Percentiles rank a stretch among this genome's conserved stretches.
These are phyloP conservation scores for Nycticorax nycticorax DNA, from an alignment of 2,113 vertebrate species.

Conservation along the genomic window DNA sequence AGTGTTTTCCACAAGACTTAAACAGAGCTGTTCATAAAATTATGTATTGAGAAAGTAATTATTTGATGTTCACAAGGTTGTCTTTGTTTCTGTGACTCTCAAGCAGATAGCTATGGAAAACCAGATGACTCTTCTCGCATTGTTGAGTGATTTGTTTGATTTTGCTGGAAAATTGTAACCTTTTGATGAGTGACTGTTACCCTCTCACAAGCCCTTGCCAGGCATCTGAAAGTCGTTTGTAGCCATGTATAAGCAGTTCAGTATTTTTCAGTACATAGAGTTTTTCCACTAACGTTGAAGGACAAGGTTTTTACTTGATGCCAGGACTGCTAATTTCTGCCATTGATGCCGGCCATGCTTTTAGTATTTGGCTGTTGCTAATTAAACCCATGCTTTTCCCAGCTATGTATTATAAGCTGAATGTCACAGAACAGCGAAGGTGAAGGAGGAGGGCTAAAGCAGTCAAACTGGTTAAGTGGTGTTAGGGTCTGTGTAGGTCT, in stretches of 20 bases:
- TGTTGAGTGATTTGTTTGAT: background rate
- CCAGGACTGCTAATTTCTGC: background rate
- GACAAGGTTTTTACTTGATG: background rate
- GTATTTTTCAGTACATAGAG: background rate
- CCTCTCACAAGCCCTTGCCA: background rate
- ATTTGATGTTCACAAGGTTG: background rate
- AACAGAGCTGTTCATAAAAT: background rate
- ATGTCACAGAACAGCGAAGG: background rate
- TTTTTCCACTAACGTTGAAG: background rate
- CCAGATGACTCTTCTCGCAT: background rate
- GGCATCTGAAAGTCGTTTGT: background rate
- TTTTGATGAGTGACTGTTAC: background rate
- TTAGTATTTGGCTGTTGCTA: background rate
- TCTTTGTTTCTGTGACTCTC: background rate
- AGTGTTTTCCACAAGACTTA: background rate
- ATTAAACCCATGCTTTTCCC: background rate
- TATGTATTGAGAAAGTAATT: background rate
- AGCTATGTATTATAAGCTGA: background rate
- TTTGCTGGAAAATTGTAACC: constrained; percentile 56
- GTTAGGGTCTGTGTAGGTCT: background rate
- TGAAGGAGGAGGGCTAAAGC: background rate
- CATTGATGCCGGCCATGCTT: background rate
- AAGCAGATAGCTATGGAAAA: background rate
- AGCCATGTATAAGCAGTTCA: background rate
- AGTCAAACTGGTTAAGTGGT: background rate